Base-by-base conservation (phyloP, 2,888 invertebrate genomes). In the Masnerella sp. region DNA sequence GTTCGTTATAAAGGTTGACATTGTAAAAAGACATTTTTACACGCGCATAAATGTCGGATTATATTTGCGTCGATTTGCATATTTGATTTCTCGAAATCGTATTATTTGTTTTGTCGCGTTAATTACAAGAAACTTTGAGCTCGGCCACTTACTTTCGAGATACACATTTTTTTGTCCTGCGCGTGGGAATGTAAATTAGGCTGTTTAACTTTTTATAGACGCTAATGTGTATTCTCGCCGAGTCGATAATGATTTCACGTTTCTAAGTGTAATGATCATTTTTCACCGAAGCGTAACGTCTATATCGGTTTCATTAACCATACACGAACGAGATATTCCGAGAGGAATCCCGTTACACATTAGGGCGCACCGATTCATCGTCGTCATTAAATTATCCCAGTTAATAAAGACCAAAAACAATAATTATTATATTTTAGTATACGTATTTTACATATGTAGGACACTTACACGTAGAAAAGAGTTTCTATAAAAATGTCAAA, bases 301-400 rank as follows among this genome's bases (percentile, higher is more conserved):
- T 49, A 43, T 42, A 42, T 67, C 25, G 49, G 65, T 56, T 47
- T 65, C 56, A 56, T 65, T 56, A 65, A 54, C 47, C n/a, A n/a
- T 40, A 47, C 18, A 22, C 64, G 38, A 65, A 45, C 38, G n/a
- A 52, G 42, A 32, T 54, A 45, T 49, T 14, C 47, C 15, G n/a
- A n/a, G 17, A 20, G 20, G 54, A 54, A 36, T 64, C 47, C 34
- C 28, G 65, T 43, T 56, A 45, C 43, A 56, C 25, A n/a, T n/a
- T 47, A 14, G 20, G 7, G 14, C 47, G n/a, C 43, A 45, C 18
- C 30, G 12, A 65, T 65, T 56, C 40, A 65, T 65, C 65, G 54
- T 38, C 22, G 54, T 52, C 43, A 52, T 38, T 22, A 20, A 40
- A 45, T 56, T 47, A n/a, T n/a, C n/a, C n/a, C n/a, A n/a, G n/a